A percentile compares a stretch with the other conserved stretches of the same genome.
These are phyloP conservation scores for Polyploca ridens DNA, from an alignment of 2,888 invertebrate genomes.

Conservation along the genomic window DNA sequence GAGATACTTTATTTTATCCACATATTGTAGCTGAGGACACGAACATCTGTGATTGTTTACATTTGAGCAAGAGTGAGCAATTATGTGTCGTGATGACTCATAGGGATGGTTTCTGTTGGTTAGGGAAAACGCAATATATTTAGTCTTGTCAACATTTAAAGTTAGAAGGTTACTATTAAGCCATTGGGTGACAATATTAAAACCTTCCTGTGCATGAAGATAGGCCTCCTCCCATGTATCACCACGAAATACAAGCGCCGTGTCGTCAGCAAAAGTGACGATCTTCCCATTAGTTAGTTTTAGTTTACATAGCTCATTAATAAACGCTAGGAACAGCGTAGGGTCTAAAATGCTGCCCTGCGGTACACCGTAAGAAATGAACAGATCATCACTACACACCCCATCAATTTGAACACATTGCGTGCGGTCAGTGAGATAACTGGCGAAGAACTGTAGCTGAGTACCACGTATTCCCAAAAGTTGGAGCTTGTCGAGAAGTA, in stretches of 20 bases:
- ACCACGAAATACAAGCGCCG: background rate
- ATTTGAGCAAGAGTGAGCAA: too few relatives aligned
- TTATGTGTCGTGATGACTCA: too few relatives aligned
- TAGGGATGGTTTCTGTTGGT: too few relatives aligned
- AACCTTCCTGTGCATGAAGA: background rate
- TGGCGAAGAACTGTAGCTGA: background rate
- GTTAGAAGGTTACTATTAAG: too few relatives aligned
- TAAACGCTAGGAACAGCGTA: background rate
- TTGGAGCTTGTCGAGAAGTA: background rate
- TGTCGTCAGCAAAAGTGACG: background rate
- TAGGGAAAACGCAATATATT: too few relatives aligned
- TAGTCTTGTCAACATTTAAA: too few relatives aligned
- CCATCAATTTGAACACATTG: background rate
- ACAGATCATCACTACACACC: background rate
- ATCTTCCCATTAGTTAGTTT: background rate
- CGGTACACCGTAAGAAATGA: background rate
- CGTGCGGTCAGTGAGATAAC: background rate
- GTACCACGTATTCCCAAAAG: background rate
- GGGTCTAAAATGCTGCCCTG: background rate
- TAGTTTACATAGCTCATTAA: background rate
- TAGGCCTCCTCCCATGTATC: background rate
- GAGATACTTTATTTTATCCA: too few relatives aligned
- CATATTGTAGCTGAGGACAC: too few relatives aligned
- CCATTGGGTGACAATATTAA: background rate
- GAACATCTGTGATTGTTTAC: too few relatives aligned